Evolutionary conservation across 2,888 invertebrate species (phyloP), one percentile per base, ranked within the genome.

Genomic region (Sympetrum striolatum): DNA sequence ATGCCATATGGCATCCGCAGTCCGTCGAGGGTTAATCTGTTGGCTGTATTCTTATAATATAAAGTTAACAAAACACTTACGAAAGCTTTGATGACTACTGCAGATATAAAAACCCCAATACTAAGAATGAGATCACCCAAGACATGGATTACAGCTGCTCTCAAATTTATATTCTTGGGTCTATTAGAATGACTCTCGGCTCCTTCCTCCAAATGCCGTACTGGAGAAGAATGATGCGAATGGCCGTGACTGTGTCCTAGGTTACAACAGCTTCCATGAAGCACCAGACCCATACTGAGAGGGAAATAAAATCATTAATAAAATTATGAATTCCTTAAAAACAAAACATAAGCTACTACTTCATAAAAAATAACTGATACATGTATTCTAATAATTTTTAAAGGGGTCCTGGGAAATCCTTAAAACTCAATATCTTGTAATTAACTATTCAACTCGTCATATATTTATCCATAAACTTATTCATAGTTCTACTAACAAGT

Each of bases 81-180:
- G 93, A 96, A 96, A 93, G 97, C 96, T 93, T 97, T 97, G 92
- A 98, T 98, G 92, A 98, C 95, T 58, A 98, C 94, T 0, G 98
- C 97, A 0, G 98, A 98, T 18, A 98, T 94, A 90, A 98, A 95
- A 31, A 98, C 98, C 0, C 98, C 98, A 90, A 98, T 95, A 94
- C 98, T 98, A 93, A 98, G 98, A 91, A 98, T 95, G 80, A 98
- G 95, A 93, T 98, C 98, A 0, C 98, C 98, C 90, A 98, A 94
- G 39, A 98, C 98, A 94, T 98, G 98, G 91, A 98, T 97, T 91
- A 98, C 96, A 0, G 98, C 98, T 0, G 98, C 98, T 79, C 98
- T 95, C 0, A 98, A 95, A 93, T 98, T 97, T 91, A 97, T 96
- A 93, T 97, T 97, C 91, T 90, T 91, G n/a, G 64, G 81, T 22